Evolutionary conservation across 2,888 invertebrate species (phyloP).

Genomic region (Xylophagus ater): DNA sequence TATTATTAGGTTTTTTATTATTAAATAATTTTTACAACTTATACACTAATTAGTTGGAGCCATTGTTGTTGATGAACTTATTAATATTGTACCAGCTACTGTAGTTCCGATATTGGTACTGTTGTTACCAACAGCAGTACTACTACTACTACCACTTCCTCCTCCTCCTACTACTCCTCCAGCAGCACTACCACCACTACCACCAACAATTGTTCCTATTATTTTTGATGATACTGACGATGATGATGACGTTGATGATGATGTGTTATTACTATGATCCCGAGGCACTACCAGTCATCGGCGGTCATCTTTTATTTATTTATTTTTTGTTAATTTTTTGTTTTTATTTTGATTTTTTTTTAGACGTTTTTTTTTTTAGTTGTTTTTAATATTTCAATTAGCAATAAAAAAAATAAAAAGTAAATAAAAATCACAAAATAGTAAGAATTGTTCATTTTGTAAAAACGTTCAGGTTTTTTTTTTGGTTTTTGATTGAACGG

Average conservation of each 20-base stretch:
- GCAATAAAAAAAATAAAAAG: no score
- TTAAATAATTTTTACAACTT: conserved; percentile 3
- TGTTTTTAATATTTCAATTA: no score
- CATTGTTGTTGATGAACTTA: conserved; percentile 11
- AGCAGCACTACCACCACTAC: background rate
- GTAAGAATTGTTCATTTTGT: conserved; percentile 11
- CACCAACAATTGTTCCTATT: conserved; percentile 15
- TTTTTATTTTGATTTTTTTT: background rate
- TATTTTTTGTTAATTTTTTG: background rate
- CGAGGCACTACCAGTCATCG: conserved; percentile 39
- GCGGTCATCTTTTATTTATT: conserved; percentile 30
- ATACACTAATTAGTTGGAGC: conserved; percentile 17
- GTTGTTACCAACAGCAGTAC: conserved; percentile 12
- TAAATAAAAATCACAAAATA: no score
- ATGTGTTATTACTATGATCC: conserved; percentile 28
- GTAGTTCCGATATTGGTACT: conserved; percentile 5
- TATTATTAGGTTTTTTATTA: conserved; percentile 9
- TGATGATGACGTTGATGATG: conserved; percentile 25
- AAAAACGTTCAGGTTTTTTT: conserved; percentile 4
- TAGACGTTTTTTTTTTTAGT: background rate
- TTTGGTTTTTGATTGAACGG: background rate
- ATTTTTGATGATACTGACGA: conserved; percentile 24
- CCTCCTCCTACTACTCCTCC: no score
- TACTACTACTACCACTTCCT: background rate
- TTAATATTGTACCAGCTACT: background rate